These are phyloP conservation scores for Netelia fuscicornis DNA, from an alignment of 2,888 invertebrate genomes.

Conservation along the genomic window DNA sequence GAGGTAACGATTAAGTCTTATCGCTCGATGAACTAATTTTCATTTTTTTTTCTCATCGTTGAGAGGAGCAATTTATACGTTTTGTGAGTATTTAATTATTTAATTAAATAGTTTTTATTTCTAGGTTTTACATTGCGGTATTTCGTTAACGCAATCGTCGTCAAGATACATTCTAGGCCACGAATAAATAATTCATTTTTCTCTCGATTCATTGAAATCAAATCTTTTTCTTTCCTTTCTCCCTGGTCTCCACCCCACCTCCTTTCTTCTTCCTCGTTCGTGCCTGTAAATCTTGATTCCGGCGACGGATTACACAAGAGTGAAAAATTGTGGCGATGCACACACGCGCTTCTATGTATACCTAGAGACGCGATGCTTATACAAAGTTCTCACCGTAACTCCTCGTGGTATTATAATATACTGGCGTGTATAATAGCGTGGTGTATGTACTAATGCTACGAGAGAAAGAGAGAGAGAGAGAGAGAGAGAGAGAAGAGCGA, in stretches of 20 bases:
- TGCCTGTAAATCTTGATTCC: slow-evolving; percentile 26
- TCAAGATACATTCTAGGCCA: not conserved
- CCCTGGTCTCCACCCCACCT: not conserved
- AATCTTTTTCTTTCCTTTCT: slow-evolving; percentile 12
- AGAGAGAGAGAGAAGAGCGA: slow-evolving; percentile 20
- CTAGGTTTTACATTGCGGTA: not conserved
- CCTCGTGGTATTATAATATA: slow-evolving; percentile 16
- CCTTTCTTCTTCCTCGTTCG: slow-evolving; percentile 13
- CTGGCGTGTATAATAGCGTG: slow-evolving; percentile 8
- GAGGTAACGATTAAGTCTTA: not conserved
- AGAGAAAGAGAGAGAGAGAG: slow-evolving; percentile 22
- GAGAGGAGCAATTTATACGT: not conserved
- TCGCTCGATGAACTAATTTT: not conserved
- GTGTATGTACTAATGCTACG: slow-evolving; percentile 41
- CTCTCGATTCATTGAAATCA: slow-evolving; percentile 2
- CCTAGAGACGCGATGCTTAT: not conserved
- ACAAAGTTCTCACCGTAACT: not conserved
- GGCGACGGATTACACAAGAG: slow-evolving; percentile 38
- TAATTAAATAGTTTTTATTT: no score
- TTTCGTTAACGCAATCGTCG: slow-evolving; percentile 9
- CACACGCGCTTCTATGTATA: slow-evolving; percentile 33
- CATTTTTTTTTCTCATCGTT: not conserved
- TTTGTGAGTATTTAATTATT: no score
- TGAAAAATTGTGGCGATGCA: slow-evolving; percentile 49
- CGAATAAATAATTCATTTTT: slow-evolving; percentile 15